Conservation (phyloP, 2,797 vertebrate genomes). For the Sebastes taczanowskii region DNA sequence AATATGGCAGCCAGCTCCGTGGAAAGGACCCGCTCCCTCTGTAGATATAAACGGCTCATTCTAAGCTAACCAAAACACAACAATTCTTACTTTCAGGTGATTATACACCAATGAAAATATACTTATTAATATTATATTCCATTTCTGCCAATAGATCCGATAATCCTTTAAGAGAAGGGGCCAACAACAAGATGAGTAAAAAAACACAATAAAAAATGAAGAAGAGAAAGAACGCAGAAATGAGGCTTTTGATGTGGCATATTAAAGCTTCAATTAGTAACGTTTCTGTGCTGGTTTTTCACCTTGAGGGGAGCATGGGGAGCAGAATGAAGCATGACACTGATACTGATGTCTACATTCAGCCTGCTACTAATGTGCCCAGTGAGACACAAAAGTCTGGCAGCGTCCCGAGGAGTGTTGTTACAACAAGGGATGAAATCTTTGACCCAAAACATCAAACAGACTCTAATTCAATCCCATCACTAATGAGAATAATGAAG, state of each 20-base stretch:
- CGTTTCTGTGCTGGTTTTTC: neutral
- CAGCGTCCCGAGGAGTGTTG: slow-evolving; percentile 13
- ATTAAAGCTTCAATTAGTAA: slow-evolving; percentile 11
- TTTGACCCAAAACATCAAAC: slow-evolving; percentile 46
- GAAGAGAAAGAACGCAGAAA: neutral
- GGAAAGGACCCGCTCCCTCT: no score
- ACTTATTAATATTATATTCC: no score
- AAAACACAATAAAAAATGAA: neutral
- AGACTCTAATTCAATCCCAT: neutral
- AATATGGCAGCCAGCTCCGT: no score
- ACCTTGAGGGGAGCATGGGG: neutral
- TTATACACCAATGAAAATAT: no score
- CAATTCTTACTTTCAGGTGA: no score
- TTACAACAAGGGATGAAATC: slow-evolving; percentile 18
- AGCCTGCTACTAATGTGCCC: slow-evolving; percentile 17
- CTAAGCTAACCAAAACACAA: no score
- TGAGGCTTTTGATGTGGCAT: neutral
- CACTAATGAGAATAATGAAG: slow-evolving; percentile 42
- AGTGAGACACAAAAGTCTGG: neutral
- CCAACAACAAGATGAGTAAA: neutral
- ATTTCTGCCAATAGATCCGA: no score
- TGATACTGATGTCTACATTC: slow-evolving; percentile 29
- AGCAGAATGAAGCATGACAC: slow-evolving; percentile 16
- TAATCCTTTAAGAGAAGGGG: neutral
- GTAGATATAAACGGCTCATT: no score